phyloP scores from a whole-genome alignment of 2,888 invertebrate species.

The Podotricha telesiphe region DNA sequence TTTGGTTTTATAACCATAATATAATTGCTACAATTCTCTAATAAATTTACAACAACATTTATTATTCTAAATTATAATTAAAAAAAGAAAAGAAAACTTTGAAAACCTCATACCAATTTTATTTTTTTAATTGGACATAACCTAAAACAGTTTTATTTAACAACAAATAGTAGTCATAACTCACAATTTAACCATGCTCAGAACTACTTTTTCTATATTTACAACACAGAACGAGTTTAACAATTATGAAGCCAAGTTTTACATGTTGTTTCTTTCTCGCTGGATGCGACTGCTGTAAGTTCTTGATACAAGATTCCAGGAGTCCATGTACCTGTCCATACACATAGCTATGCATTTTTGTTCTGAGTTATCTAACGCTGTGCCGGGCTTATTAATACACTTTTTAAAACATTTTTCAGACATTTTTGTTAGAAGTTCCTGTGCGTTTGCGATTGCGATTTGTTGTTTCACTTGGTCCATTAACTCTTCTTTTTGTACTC shows the following conservation, averaged over 20 bases:
- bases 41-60: background rate
- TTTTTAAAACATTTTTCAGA: conserved; percentile 98
- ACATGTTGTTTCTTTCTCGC: conserved; percentile 88
- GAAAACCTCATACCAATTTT: no score
- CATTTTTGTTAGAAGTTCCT: conserved; percentile 97
- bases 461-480: conserved; percentile 98
- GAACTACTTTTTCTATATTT: conserved; percentile 75
- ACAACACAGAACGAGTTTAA: conserved; percentile 63
- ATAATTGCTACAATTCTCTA: background rate
- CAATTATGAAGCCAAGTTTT: conserved; percentile 54
- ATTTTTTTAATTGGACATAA: conserved; percentile 60
- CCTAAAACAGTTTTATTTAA: conserved; percentile 56
- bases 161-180: conserved; percentile 57
- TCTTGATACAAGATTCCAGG: conserved; percentile 96
- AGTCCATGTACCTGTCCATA: conserved; percentile 99
- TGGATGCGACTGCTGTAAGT: conserved; percentile 94
- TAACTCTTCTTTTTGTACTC: conserved; percentile 91
- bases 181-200: conserved; percentile 66
- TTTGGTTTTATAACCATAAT: background rate
- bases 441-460: conserved; percentile 96
- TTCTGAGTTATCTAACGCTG: conserved; percentile 93
- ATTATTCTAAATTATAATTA: background rate
- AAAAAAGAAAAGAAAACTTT: background rate
- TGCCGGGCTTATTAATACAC: conserved; percentile 95
- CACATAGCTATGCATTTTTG: conserved; percentile 99